phyloP scores from a whole-genome alignment of 1,140 invertebrate genomes.

The Tetramorium parvispinum region DNA sequence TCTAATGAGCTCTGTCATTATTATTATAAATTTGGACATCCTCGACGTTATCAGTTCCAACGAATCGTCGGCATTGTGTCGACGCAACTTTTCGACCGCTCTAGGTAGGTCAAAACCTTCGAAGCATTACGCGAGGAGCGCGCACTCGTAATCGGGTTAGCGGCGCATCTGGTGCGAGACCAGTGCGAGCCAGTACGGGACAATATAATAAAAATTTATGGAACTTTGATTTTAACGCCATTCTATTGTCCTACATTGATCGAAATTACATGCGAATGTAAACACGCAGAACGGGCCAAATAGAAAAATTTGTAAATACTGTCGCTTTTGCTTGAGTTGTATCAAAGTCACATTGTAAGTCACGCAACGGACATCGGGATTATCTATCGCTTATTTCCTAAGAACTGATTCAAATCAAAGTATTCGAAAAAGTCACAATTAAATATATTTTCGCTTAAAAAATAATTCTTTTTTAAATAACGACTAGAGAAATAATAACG shows the following conservation, averaged over 20 bases:
- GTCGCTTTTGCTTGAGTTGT: neutral
- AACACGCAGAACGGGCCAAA: neutral
- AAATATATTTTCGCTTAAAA: neutral
- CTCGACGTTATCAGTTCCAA: constrained; percentile 14
- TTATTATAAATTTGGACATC: constrained; percentile 60
- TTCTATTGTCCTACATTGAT: neutral
- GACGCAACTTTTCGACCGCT: constrained; percentile 19
- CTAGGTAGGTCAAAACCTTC: constrained; percentile 48
- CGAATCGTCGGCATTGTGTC: no score
- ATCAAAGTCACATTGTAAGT: neutral
- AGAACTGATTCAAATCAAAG: neutral
- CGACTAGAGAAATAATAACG: neutral
- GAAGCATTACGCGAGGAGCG: constrained; percentile 38
- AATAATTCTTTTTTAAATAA: neutral
- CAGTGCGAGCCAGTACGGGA: constrained; percentile 5
- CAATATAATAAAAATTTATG: constrained; percentile 34
- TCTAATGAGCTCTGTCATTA: constrained; percentile 43
- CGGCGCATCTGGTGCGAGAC: constrained; percentile 53
- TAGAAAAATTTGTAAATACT: neutral
- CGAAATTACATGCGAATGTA: neutral
- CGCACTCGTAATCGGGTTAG: constrained; percentile 43
- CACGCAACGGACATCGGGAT: neutral
- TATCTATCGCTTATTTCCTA: neutral
- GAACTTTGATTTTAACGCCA: constrained; percentile 39
- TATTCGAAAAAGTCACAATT: neutral